Base-by-base conservation (phyloP, 2,888 invertebrate species). In the Saturnia pavonia region DNA sequence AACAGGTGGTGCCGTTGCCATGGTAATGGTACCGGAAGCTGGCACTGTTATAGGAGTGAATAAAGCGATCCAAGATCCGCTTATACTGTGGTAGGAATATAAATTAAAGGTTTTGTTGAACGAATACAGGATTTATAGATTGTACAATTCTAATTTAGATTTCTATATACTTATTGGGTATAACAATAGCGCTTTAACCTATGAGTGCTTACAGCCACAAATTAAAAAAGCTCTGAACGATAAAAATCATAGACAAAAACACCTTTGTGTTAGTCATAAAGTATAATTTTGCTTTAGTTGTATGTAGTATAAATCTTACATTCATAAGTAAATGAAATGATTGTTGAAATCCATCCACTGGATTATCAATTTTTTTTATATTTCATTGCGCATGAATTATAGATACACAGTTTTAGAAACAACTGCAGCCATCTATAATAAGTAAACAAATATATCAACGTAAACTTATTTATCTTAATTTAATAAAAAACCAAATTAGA, bases 1-100 rank as follows among this genome's bases (percentile, higher is more conserved):
- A 80, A 79, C 77, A 77, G 81, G 70, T 72, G 74, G 77, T 76
- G 75, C 73, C 78, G 88, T 89, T 83, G 81, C 84, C 76, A 85
- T 87, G 82, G 84, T 84, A 83, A 90, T 81, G 83, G 84, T 84
- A 76, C 78, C 83, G 88, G 83, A 86, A 83, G 81, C 79, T 75
- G 25, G 45, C 68, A 51, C 51, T 42, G 65, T 69, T 71, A 51
- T 68, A 54, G 63, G 2, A 68, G n/a, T 60, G 43, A 71, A 51
- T 63, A 65, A 48, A 22, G 68, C 45, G 42, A 71, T 65, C 25
- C 43, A 63, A 54, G 42, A 65, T 54, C 22, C 51, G 63, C 68
- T 71, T 68, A 42, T 12, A 65, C 16, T 34, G 51, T 40, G 3
- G n/a, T 34, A 22, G 34, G 22, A 65, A 40, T 65, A 65, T 65